Evolutionary conservation across 2,888 invertebrate species (phyloP).

Genomic region (Andrena dorsata): DNA sequence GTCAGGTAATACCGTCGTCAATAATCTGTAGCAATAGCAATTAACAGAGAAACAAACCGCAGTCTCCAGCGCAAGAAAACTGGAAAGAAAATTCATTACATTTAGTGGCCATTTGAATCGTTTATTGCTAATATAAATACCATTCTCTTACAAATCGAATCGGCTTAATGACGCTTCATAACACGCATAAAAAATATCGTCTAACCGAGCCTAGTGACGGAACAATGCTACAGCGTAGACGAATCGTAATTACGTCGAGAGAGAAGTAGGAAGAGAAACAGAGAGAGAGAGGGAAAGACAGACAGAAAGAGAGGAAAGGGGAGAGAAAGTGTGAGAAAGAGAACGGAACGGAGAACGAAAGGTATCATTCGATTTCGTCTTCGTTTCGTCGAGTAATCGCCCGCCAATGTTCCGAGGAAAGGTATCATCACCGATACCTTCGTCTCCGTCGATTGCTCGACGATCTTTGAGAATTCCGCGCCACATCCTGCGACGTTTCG

Average conservation of each 20-base stretch:
- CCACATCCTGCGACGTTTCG: conserved; percentile 7
- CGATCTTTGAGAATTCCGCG: conserved; percentile 19
- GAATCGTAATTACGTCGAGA: conserved; percentile 53
- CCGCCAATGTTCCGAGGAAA: not conserved
- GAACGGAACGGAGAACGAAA: conserved; percentile 14
- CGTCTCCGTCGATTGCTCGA: conserved; percentile 1
- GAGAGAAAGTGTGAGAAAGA: conserved; percentile 21
- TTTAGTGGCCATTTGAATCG: conserved; percentile 47
- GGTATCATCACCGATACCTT: not conserved
- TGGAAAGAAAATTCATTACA: not conserved
- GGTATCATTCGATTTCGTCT: not conserved
- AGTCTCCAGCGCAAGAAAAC: not conserved
- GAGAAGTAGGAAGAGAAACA: conserved; percentile 17
- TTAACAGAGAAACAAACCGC: not conserved
- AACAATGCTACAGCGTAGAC: conserved; percentile 59
- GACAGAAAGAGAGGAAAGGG: conserved; percentile 6
- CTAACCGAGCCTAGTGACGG: conserved; percentile 68
- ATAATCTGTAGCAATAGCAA: too few relatives aligned
- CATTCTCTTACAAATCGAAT: conserved; percentile 73
- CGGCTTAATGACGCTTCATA: conserved; percentile 60
- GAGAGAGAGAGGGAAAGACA: conserved; percentile 1
- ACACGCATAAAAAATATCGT: conserved; percentile 72
- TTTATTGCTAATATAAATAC: conserved; percentile 79
- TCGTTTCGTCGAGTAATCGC: conserved; percentile 4
- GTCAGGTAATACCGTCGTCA: too few relatives aligned